These are phyloP conservation scores for Caranx ignobilis DNA, from an alignment of 2,113 vertebrate genomes.

Conservation along the genomic window DNA sequence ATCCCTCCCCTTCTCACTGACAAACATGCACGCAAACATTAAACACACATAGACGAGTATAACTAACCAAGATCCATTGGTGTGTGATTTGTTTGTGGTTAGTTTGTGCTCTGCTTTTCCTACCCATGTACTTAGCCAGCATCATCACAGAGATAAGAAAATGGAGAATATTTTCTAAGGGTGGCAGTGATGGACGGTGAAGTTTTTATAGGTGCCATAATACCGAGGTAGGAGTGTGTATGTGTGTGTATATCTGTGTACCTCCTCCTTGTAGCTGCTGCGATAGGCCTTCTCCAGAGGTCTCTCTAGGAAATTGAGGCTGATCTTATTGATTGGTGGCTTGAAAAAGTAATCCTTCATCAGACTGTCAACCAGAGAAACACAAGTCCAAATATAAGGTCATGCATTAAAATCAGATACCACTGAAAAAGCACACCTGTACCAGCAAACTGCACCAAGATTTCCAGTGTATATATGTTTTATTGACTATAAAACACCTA, in stretches of 20 bases:
- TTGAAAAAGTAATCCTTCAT: conserved; percentile 99
- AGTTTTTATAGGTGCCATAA: background rate
- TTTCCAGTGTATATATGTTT: background rate
- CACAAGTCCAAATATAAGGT: background rate
- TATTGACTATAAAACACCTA: background rate
- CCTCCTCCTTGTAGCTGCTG: conserved; percentile 96
- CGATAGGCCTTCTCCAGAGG: conserved; percentile 92
- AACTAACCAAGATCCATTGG: background rate
- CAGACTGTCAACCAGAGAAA: conserved; percentile 84
- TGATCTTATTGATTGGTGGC: conserved; percentile 96
- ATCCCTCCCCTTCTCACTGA: background rate
- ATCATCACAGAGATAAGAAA: background rate
- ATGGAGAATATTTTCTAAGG: too few relatives aligned
- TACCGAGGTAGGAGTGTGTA: background rate
- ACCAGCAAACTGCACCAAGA: background rate
- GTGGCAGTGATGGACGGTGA: background rate
- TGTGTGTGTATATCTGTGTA: conserved; percentile 56
- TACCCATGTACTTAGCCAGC: background rate
- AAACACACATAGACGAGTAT: background rate
- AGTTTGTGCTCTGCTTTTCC: background rate
- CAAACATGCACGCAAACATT: background rate
- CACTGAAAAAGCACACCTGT: background rate
- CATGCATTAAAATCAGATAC: background rate
- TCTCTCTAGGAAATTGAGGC: conserved; percentile 94
- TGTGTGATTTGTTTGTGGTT: background rate